These are phyloP conservation scores for Xestoiulus laeticollis DNA, from an alignment of 2,888 invertebrate genomes.

Conservation along the genomic window DNA sequence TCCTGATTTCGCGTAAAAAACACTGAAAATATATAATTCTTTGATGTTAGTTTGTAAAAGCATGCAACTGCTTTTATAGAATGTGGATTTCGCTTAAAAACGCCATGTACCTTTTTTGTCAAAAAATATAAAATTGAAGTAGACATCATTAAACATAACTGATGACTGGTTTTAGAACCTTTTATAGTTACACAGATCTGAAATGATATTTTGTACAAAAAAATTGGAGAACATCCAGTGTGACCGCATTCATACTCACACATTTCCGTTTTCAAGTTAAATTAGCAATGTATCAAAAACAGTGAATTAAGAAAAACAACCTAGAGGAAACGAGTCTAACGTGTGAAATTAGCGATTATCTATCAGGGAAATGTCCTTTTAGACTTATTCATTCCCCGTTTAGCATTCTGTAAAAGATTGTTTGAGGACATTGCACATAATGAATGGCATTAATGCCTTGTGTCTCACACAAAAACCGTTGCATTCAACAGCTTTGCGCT, in stretches of 20 bases:
- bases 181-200: not conserved
- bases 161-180: not conserved
- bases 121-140: not conserved
- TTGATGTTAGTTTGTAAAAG: not conserved
- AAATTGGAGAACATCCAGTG: not conserved
- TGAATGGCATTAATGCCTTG: not conserved
- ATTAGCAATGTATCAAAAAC: not conserved
- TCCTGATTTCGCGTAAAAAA: not conserved
- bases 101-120: not conserved
- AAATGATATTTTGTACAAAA: not conserved
- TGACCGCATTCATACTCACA: not conserved
- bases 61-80: too few relatives aligned
- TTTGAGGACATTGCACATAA: not conserved
- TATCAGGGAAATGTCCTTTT: not conserved
- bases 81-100: too few relatives aligned
- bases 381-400: not conserved
- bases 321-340: not conserved
- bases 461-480: slow-evolving; percentile 1
- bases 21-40: not conserved
- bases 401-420: not conserved
- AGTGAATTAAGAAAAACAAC: not conserved
- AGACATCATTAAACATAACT: not conserved
- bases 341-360: not conserved
- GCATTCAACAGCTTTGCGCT: not conserved
- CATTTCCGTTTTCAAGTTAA: slow-evolving; percentile 3